phyloP scores from a whole-genome alignment of 2,113 vertebrate species.

The Sterna hirundo region DNA sequence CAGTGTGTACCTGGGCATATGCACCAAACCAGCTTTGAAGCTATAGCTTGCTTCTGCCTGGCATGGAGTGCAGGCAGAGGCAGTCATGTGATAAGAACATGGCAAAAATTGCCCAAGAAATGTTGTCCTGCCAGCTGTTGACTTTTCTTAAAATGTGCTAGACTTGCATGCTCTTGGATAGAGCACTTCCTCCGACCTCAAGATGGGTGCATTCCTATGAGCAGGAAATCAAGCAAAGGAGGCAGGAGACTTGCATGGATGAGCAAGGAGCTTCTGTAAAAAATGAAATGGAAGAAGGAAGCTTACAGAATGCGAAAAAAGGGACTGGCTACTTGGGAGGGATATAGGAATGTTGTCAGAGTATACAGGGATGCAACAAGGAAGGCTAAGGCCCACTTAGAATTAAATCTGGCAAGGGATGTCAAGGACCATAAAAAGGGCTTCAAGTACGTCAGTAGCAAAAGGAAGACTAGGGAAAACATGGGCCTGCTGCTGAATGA shows the following conservation, averaged over 20 bases:
- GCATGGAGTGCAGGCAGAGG: not conserved
- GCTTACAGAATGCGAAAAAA: not conserved
- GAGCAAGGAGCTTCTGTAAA: not conserved
- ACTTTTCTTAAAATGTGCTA: not conserved
- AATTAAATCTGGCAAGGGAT: not conserved
- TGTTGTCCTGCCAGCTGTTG: not conserved
- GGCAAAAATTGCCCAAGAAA: not conserved
- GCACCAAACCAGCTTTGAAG: not conserved
- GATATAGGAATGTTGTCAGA: not conserved
- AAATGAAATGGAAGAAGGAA: not conserved
- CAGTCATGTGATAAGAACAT: accelerated
- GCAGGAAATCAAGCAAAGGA: not conserved
- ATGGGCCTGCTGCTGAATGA: not conserved
- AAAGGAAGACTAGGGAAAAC: not conserved
- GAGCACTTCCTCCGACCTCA: not conserved
- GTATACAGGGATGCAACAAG: not conserved
- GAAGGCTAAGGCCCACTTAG: not conserved
- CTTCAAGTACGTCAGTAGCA: not conserved
- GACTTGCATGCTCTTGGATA: not conserved
- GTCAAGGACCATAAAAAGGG: not conserved
- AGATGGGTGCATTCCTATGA: not conserved
- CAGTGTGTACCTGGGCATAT: accelerated
- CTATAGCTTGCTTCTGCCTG: not conserved
- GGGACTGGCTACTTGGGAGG: not conserved
- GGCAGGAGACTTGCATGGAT: not conserved